Base-by-base conservation (phyloP, 1,140 invertebrate species). In the Oncopodura yosiiana region DNA sequence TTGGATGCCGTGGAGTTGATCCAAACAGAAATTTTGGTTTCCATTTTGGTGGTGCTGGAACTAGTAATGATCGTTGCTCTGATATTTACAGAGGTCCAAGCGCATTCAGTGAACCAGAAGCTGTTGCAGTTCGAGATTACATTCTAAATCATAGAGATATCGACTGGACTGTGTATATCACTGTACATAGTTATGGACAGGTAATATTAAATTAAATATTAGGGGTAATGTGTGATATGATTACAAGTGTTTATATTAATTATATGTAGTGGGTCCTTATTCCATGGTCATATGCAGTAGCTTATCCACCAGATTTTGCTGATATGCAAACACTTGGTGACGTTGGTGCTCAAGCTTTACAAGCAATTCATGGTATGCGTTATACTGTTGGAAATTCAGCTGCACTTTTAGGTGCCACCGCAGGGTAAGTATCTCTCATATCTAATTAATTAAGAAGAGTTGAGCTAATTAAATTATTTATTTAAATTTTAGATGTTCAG, bases 1-100 rank as follows among this genome's bases (percentile, higher is more conserved):
- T n/a, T n/a, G 46, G 45, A 16, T 58, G 56, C 24, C n/a, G 50
- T 16, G 56, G 56, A 19, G 56, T 53, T 6, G 56, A 58, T 27
- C 21, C 42, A 9, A 30, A 44, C 29, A 24, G 51, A 6, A 53
- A 53, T 37, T 53, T 44, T 18, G 51, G 26, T 12, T 53, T 53
- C 23, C 30, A 44, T 12, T 53, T 43, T 43, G 51, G 51, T 8
- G 51, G 51, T n/a, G 12, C 39, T 16, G 51, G 51, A 4, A 32
- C 51, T 3, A 53, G 51, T 29, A 44, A 30, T 24, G 19, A 34
- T 21, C 9, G 18, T 8, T 53, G 51, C 51, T 44, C 39, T 14
- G 51, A 53, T 8, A 44, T 44, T 19, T 53, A 53, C 51, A 5
- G 18, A 12, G 51, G 51, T 3, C 51, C 51, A 8, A 8, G 23